Evolutionary conservation across 2,113 vertebrate genomes (phyloP).

Genomic region (Drymodes brunneopygia): DNA sequence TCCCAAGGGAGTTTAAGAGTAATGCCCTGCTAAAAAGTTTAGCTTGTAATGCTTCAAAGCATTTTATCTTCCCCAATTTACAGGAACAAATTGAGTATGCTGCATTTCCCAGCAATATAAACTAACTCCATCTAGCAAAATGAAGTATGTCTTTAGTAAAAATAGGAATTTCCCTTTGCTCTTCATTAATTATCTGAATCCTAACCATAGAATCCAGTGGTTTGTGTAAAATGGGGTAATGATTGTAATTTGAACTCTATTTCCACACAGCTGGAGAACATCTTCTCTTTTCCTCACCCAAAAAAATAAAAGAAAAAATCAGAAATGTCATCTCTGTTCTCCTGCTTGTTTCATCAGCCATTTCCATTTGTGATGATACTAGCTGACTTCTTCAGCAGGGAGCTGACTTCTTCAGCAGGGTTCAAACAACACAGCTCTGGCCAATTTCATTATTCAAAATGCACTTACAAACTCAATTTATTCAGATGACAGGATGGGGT

Average conservation of each 20-base stretch:
- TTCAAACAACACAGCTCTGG: not conserved
- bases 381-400: not conserved
- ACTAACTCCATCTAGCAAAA: not conserved
- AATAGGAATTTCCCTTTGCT: conserved; percentile 17
- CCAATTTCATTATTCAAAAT: not conserved
- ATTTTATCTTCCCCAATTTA: not conserved
- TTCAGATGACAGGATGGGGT: not conserved
- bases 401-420: not conserved
- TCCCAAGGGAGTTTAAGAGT: not conserved
- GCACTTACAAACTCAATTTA: not conserved
- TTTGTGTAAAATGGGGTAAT: not conserved
- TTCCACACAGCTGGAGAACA: not conserved
- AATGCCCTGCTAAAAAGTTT: not conserved
- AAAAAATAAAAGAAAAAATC: not conserved
- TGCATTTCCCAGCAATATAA: not conserved
- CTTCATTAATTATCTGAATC: not conserved
- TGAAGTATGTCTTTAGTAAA: not conserved
- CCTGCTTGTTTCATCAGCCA: not conserved
- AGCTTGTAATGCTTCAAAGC: not conserved
- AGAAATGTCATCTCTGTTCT: not conserved
- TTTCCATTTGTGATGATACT: not conserved
- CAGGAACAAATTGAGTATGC: not conserved
- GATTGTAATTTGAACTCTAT: not conserved
- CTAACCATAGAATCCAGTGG: not conserved
- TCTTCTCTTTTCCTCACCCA: not conserved